Evolutionary conservation across 2,888 invertebrate species (phyloP).

Genomic region (Desoria tigrina): DNA sequence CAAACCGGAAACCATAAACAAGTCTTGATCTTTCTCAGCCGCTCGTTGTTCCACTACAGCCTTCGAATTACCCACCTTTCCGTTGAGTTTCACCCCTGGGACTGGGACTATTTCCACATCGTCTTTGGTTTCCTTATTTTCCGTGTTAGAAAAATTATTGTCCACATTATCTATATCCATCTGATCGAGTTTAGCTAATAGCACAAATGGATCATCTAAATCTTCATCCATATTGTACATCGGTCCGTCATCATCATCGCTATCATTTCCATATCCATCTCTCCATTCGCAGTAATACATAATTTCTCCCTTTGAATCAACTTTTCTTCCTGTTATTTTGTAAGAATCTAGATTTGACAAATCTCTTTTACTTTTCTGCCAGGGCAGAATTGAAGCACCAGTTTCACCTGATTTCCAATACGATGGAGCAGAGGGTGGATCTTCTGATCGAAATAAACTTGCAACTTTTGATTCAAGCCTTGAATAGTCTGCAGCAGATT

Average conservation of each 20-base stretch:
- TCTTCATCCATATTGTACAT: slow-evolving; percentile 2
- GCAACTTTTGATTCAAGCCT: slow-evolving; percentile 18
- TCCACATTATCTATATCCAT: not conserved
- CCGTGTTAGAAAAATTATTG: too few species aligned
- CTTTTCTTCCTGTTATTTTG: slow-evolving; percentile 38
- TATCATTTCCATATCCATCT: slow-evolving; percentile 37
- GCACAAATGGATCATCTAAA: not conserved
- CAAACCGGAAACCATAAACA: not conserved
- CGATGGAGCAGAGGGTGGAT: slow-evolving; percentile 31
- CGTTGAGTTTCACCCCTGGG: too few species aligned
- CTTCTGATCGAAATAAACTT: slow-evolving; percentile 19
- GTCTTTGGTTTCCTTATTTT: too few species aligned
- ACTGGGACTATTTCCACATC: too few species aligned
- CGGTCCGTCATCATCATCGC: slow-evolving; percentile 25
- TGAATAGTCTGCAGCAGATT: slow-evolving; percentile 1
- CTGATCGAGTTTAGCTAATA: not conserved
- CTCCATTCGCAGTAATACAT: slow-evolving; percentile 46
- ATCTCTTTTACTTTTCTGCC: slow-evolving; percentile 32
- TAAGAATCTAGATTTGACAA: slow-evolving; percentile 49
- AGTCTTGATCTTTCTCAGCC: not conserved
- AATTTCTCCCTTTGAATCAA: slow-evolving; percentile 31
- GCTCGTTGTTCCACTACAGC: too few species aligned
- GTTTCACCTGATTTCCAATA: slow-evolving; percentile 33
- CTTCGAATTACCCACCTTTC: too few species aligned
- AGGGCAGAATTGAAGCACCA: slow-evolving; percentile 5